These are phyloP conservation scores for Rhinichthys klamathensis DNA, from an alignment of 2,113 vertebrate species.

Conservation along the genomic window DNA sequence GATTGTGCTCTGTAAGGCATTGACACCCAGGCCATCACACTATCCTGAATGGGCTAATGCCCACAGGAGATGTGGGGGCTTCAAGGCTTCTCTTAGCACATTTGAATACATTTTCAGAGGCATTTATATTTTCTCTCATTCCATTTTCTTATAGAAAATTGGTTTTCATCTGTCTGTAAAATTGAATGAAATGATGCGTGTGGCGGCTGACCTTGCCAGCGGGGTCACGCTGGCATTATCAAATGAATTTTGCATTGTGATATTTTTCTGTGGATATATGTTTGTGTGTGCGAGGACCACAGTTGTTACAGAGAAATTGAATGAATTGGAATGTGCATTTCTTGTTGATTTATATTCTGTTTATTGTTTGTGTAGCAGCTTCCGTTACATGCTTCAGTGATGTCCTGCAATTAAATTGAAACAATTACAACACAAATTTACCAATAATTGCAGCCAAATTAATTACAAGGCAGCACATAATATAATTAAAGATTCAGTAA, in stretches of 20 bases:
- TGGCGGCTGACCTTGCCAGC: conserved; percentile 9
- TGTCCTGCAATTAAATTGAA: conserved; percentile 19
- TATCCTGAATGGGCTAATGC: conserved; percentile 47
- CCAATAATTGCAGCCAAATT: conserved; percentile 1
- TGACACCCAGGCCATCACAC: conserved; percentile 40
- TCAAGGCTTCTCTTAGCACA: conserved; percentile 40
- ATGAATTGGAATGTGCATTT: not conserved
- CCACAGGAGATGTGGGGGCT: conserved; percentile 22
- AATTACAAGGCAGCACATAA: conserved; percentile 22
- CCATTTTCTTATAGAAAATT: conserved; percentile 47
- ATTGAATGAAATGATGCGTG: conserved; percentile 52
- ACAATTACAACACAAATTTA: conserved; percentile 10
- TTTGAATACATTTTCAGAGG: conserved; percentile 38
- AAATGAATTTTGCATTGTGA: conserved; percentile 46
- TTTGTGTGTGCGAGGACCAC: conserved; percentile 38
- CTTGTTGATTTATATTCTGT: conserved; percentile 9
- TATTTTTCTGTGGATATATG: conserved; percentile 39
- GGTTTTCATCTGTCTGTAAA: conserved; percentile 46
- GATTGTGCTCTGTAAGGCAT: conserved; percentile 39
- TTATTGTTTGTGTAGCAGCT: conserved; percentile 22
- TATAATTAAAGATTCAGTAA: conserved; percentile 24
- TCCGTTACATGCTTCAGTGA: not conserved
- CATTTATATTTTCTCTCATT: conserved; percentile 47
- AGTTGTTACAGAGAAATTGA: not conserved
- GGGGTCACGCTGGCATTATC: conserved; percentile 30